phyloP scores from a whole-genome alignment of 1,140 invertebrate genomes.

The Tachypleus tridentatus region DNA sequence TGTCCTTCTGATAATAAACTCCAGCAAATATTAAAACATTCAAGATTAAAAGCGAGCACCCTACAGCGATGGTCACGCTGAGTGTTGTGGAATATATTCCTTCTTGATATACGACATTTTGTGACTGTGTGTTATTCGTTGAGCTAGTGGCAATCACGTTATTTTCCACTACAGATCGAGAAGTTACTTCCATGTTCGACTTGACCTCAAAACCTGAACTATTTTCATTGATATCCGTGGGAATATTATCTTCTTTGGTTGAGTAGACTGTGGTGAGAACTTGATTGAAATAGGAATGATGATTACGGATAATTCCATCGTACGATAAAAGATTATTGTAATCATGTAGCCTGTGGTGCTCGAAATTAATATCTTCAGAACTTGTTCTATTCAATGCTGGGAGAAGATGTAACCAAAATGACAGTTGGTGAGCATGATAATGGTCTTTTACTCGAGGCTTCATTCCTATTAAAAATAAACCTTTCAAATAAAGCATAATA shows the following conservation, averaged over 20 bases:
- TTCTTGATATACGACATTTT: constrained; percentile 9
- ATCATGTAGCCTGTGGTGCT: constrained; percentile 67
- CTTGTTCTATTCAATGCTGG: constrained; percentile 66
- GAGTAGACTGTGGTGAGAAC: too few species aligned
- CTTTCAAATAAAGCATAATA: too few species aligned
- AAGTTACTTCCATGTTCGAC: too few species aligned
- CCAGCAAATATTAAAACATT: constrained; percentile 88
- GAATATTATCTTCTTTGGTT: too few species aligned
- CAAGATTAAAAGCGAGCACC: constrained; percentile 73
- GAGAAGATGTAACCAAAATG: constrained; percentile 81
- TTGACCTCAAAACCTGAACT: too few species aligned
- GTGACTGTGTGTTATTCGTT: too few species aligned
- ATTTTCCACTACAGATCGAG: too few species aligned
- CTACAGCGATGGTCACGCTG: constrained; percentile 87
- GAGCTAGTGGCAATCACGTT: too few species aligned
- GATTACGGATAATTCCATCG: constrained; percentile 34
- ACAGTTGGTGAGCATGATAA: constrained; percentile 79
- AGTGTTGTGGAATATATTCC: constrained; percentile 65
- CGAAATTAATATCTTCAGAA: constrained; percentile 5
- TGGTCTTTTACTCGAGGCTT: constrained; percentile 61
- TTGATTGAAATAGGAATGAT: too few species aligned
- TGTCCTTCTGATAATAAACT: constrained; percentile 84
- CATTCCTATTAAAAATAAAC: constrained; percentile 40
- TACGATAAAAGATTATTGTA: constrained; percentile 33
- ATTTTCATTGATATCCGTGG: too few species aligned